These are phyloP conservation scores for Melanotaenia boesemani DNA, from an alignment of 2,797 vertebrate genomes.

Conservation along the genomic window DNA sequence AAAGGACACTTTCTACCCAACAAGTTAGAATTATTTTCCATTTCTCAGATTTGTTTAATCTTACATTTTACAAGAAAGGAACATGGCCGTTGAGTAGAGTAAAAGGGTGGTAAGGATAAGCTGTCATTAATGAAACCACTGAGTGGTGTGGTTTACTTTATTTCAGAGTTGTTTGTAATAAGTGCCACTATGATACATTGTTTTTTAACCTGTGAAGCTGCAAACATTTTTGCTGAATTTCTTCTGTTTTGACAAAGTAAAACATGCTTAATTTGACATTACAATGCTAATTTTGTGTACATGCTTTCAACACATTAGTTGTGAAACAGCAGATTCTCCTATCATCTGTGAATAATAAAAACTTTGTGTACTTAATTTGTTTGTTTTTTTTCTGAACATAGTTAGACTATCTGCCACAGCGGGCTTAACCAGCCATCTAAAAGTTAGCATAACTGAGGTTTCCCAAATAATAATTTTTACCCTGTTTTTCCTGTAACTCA, in stretches of 20 bases:
- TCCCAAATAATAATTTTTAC: slow-evolving; percentile 48
- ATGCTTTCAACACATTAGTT: slow-evolving; percentile 24
- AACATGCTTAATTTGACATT: slow-evolving; percentile 14
- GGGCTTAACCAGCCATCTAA: slow-evolving; percentile 44
- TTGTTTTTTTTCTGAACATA: slow-evolving; percentile 27
- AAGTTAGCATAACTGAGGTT: slow-evolving; percentile 62
- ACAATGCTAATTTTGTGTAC: slow-evolving; percentile 11
- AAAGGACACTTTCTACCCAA: neutral
- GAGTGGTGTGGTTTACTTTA: slow-evolving; percentile 20
- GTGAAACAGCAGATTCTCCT: neutral
- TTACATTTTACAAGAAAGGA: neutral
- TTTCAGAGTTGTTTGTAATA: slow-evolving; percentile 26
- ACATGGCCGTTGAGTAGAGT: neutral
- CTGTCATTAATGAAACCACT: neutral
- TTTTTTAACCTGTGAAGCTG: slow-evolving; percentile 16
- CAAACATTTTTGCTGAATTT: slow-evolving; percentile 27
- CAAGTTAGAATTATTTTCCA: neutral
- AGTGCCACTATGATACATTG: slow-evolving; percentile 16
- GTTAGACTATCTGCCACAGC: slow-evolving; percentile 29
- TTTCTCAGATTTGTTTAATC: neutral
- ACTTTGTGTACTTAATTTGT: slow-evolving; percentile 40
- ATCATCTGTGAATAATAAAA: slow-evolving; percentile 59
- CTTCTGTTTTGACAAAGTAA: slow-evolving; percentile 23
- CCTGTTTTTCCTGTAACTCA: slow-evolving; percentile 64
- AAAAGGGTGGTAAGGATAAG: neutral